Base-by-base conservation (phyloP, 1,140 invertebrate genomes). In the Drosophila jambulina region DNA sequence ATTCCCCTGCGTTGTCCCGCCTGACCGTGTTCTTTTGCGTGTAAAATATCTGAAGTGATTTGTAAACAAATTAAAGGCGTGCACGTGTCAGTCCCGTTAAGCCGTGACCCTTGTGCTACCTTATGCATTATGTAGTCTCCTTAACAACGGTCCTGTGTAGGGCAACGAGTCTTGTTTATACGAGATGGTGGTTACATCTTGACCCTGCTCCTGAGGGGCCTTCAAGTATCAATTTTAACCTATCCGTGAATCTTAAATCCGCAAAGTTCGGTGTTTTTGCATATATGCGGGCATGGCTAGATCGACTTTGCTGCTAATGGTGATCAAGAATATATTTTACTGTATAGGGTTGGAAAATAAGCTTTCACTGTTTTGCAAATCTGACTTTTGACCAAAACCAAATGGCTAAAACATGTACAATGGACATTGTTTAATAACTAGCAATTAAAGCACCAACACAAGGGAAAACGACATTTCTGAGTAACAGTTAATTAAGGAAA, bases 61-160 rank as follows among this genome's bases (percentile, higher is more conserved):
- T 91, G 90, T 91, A 91, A 91, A 91, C 90, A 91, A 88, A 91
- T 91, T 91, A 91, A 91, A 88, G 88, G 84, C 88, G 75, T 88
- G 84, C 90, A 91, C 90, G 90, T 91, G 90, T 81, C 82, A 72
- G 34, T 63, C 75, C 88, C 78, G 83, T 85, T 91, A 87, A 80
- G 75, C 65, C 80, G 83, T 72, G 78, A 70, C 70, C 67, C 62
- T 40, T 59, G 13, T 19, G 51, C 42, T 32, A 8, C 36, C 38
- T 57, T 23, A 17, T 7, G n/a, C 13, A 46, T 61, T 21, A 32
- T 19, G 19, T 17, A 38, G 60, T 72, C 59, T 72, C 19, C 7
- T 2, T 15, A 34, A 75, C 71, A 85, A 80, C 79, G 51, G 43
- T 42, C 29, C 27, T 59, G 49, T 75, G 59, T 36, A 58, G 53